A percentile compares a stretch with the other conserved stretches of the same genome.
Evolutionary conservation across 2,797 vertebrate genomes (phyloP).

Genomic region (Channa striata): DNA sequence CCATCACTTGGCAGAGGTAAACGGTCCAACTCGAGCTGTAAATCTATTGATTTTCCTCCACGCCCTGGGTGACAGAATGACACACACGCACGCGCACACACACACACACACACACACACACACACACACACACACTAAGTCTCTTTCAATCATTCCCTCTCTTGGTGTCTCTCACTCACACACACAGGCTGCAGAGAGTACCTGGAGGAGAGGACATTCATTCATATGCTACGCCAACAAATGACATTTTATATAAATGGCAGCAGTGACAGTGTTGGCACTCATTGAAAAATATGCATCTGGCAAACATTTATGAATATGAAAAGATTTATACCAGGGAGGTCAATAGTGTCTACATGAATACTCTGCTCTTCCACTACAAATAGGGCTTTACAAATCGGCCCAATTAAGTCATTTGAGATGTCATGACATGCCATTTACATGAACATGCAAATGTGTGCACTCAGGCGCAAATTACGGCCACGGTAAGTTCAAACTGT

Average conservation of each 20-base stretch:
- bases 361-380: constrained; percentile 29
- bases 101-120: constrained; percentile 16
- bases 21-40: constrained; percentile 63
- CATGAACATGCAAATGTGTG: constrained; percentile 46
- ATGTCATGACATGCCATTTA: constrained; percentile 63
- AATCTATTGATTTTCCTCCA: constrained; percentile 73
- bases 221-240: constrained; percentile 48
- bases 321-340: constrained; percentile 44
- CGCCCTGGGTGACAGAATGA: constrained; percentile 64
- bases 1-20: constrained; percentile 73
- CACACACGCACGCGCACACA: constrained; percentile 33
- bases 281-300: constrained; percentile 34
- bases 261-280: constrained; percentile 53
- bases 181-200: constrained; percentile 51
- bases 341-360: constrained; percentile 58
- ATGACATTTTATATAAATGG: constrained; percentile 68
- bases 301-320: constrained; percentile 51
- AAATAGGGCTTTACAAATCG: constrained; percentile 63
- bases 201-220: constrained; percentile 63
- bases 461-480: constrained; percentile 35
- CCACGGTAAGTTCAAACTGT: constrained; percentile 31
- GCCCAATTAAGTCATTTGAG: constrained; percentile 73
- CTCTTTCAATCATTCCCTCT: constrained; percentile 21
- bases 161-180: constrained; percentile 23
- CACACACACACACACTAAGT: constrained; percentile 31